These are phyloP conservation scores for Colinus virginianus DNA, from an alignment of 2,113 vertebrate genomes.

Conservation along the genomic window DNA sequence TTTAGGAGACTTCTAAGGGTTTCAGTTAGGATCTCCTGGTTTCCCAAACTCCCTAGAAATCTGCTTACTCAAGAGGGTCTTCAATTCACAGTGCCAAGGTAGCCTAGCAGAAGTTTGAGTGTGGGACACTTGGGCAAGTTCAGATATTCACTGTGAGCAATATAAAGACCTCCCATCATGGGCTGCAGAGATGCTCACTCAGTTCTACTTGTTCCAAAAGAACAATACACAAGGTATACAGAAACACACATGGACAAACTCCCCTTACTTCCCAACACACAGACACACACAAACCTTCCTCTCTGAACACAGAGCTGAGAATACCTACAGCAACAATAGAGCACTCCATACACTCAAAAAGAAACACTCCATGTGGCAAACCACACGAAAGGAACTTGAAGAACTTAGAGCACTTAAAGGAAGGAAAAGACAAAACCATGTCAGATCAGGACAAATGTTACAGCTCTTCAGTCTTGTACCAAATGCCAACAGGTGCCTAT, in stretches of 20 bases:
- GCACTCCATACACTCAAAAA: neutral
- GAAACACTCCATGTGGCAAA: neutral
- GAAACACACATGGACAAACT: accelerated
- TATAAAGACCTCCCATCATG: neutral
- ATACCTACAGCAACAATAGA: neutral
- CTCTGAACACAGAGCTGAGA: neutral
- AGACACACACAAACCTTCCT: neutral
- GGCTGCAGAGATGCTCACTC: neutral
- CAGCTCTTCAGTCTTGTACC: neutral
- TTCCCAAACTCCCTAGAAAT: neutral
- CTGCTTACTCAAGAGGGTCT: neutral
- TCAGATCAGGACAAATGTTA: neutral
- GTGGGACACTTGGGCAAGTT: neutral
- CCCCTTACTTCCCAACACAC: neutral
- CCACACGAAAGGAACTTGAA: neutral
- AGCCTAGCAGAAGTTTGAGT: neutral
- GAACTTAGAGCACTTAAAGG: neutral
- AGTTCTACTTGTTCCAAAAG: neutral
- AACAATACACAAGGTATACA: neutral
- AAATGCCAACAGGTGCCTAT: neutral
- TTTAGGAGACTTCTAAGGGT: neutral
- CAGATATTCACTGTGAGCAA: neutral
- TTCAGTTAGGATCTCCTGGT: neutral
- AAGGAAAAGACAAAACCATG: neutral
- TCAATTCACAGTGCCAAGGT: neutral